phyloP scores from a whole-genome alignment of 2,888 invertebrate species.

The Metellina segmentata region DNA sequence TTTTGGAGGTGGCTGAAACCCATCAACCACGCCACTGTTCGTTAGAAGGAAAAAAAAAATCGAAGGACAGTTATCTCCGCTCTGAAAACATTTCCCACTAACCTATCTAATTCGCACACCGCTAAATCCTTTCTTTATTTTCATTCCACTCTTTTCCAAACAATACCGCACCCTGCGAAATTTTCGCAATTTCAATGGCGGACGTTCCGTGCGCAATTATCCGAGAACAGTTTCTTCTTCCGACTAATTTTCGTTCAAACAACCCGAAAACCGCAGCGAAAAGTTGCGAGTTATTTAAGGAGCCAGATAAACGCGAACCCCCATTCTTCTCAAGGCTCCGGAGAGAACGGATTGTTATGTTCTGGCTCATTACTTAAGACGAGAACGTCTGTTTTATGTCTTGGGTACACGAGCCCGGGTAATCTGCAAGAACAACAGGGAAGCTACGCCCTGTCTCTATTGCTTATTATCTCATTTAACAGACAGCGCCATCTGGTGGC shows the following conservation, averaged over 20 bases:
- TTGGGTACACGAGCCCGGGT: not conserved
- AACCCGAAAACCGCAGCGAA: not conserved
- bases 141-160: no score
- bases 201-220: not conserved
- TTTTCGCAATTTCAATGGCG: not conserved
- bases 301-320: not conserved
- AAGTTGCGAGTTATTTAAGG: not conserved
- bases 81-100: not conserved
- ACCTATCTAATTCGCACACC: not conserved
- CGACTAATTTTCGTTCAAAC: not conserved
- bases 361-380: not conserved
- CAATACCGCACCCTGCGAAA: not conserved
- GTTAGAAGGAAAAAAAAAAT: no score
- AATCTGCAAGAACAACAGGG: slow-evolving; percentile 27
- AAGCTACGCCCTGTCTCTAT: slow-evolving; percentile 4
- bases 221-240: not conserved
- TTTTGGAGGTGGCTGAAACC: no score
- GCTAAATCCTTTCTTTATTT: not conserved
- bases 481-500: slow-evolving; percentile 37
- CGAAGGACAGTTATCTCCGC: not conserved
- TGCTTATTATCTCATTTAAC: slow-evolving; percentile 26
- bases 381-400: slow-evolving; percentile 35
- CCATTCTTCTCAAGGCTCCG: not conserved
- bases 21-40: no score
- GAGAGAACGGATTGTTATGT: not conserved